Percentiles rank a stretch among this genome's conserved stretches.
Conservation (phyloP, 37 sponge, comb jelly and placozoan genomes). For the Hexactinellida sp. region DNA sequence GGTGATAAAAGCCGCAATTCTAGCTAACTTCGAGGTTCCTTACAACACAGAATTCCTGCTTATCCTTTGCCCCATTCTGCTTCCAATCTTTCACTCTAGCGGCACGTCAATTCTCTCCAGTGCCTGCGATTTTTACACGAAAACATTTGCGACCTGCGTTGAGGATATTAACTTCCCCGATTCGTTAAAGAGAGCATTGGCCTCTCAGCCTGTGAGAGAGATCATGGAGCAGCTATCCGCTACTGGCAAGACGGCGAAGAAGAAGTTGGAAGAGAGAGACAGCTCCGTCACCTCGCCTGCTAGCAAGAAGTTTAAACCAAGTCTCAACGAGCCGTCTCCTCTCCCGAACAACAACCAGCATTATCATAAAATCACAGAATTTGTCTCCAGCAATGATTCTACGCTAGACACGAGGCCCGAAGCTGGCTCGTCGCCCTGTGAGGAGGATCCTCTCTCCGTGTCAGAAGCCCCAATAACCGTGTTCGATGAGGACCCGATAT, state of each 20-base stretch:
- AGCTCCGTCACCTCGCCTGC: neutral
- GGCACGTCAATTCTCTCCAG: neutral
- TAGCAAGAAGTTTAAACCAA: neutral
- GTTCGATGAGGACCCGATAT: neutral
- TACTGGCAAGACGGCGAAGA: neutral
- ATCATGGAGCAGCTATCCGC: neutral
- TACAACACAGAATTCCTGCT: neutral
- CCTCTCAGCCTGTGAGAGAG: neutral
- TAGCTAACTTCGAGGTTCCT: neutral
- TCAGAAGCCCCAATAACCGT: neutral
- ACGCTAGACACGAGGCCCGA: neutral
- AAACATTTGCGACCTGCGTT: neutral
- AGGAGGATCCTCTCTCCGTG: neutral
- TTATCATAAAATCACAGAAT: neutral
- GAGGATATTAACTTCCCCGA: neutral
- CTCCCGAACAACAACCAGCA: neutral
- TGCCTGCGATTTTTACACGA: neutral
- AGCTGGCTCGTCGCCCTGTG: neutral
- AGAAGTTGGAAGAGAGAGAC: neutral
- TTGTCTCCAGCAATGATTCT: neutral
- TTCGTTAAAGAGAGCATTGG: neutral
- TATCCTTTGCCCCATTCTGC: neutral
- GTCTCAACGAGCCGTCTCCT: neutral
- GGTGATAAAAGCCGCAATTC: neutral
- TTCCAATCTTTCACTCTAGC: neutral